A percentile compares a stretch with the other conserved stretches of the same genome.
Conservation (phyloP, 2,113 vertebrate genomes). For the Cheirogaleus medius region DNA sequence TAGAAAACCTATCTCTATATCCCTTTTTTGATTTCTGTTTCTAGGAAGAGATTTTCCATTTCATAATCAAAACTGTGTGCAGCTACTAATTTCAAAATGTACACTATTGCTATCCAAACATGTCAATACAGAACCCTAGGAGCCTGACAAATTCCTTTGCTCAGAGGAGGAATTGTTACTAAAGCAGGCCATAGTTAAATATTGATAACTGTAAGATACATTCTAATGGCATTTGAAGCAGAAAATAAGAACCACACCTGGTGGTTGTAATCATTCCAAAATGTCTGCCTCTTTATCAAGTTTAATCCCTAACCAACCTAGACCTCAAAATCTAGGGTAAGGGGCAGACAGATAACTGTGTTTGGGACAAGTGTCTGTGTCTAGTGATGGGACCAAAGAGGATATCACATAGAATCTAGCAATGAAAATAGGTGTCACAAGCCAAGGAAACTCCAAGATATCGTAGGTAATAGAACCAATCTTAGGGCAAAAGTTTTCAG, state of each 20-base stretch:
- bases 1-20: background rate
- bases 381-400: background rate
- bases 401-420: background rate
- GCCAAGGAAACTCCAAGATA: background rate
- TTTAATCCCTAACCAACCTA: background rate
- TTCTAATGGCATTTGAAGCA: background rate
- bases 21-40: background rate
- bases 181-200: background rate
- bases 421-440: background rate
- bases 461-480: background rate
- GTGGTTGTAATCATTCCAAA: background rate
- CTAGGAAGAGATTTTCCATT: background rate
- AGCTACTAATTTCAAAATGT: background rate
- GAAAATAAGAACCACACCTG: background rate
- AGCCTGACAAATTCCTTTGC: background rate
- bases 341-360: background rate
- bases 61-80: constrained; percentile 11
- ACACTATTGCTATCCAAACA: background rate
- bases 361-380: background rate
- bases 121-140: background rate
- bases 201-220: background rate
- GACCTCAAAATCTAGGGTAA: background rate
- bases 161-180: background rate
- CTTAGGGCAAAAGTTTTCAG: background rate
- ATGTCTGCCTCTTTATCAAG: background rate